Base-by-base conservation (phyloP, 2,113 vertebrate genomes). In the Vombatus ursinus region DNA sequence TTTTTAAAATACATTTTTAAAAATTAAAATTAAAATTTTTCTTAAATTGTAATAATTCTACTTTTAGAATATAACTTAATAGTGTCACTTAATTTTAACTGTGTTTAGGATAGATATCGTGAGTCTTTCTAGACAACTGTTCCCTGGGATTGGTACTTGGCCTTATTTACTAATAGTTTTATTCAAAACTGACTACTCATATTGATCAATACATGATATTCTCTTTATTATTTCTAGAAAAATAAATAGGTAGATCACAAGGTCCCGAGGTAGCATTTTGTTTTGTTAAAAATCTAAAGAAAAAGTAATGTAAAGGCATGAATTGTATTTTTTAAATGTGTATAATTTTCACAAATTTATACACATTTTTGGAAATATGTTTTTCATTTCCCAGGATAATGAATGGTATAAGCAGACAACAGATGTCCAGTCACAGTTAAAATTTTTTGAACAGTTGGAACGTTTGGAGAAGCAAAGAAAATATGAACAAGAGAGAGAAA, bases 391-490 rank as follows among this genome's bases (percentile, higher is more conserved):
- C 0, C 98, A 99, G 99, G 99, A 99, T 1, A 99, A 99, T 6
- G 99, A 99, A 98, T 0, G 99, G 99, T 37, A 37, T 68, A 31
- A 68, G 53, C 99, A 99, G 97, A 98, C 99, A 48, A 99, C 98
- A 94, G 99, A 99, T 57, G 99, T 99, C 94, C 99, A 99, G 52
- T 98, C 99, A 9, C 99, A 99, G 97, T 99, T 84, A 44, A 84
- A 84, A 44, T 44, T 99, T 98, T 99, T 99, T 92, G 99, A 99
- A 90, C 99, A 99, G 98, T 96, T 99, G 98, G 99, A 99, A 94
- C 98, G 99, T 96, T 98, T 99, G 2, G 99, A 99, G 98, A 99
- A 99, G 98, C 99, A 99, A 98, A 98, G 99, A 97, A 99, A 99
- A 94, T 99, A 99, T 93, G 99, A 99, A 94, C 99, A 99, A 94